These are phyloP conservation scores for Propithecus coquereli DNA, from an alignment of 2,113 vertebrate species.

Conservation along the genomic window DNA sequence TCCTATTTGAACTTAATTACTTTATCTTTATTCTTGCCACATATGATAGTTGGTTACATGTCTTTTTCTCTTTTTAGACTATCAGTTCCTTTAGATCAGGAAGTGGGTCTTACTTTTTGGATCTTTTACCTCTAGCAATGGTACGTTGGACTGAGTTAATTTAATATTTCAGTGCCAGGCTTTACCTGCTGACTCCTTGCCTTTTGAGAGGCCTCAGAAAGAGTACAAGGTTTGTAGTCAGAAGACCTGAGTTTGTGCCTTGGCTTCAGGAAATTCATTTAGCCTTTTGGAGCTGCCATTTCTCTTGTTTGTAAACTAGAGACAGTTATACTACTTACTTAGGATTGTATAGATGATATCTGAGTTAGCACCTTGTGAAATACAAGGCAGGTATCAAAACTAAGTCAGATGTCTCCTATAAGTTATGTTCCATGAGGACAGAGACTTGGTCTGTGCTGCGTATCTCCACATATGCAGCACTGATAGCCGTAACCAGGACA, in stretches of 20 bases:
- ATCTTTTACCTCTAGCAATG: background rate
- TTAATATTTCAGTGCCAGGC: background rate
- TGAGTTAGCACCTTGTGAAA: background rate
- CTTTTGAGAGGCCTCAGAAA: background rate
- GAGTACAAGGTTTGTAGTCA: background rate
- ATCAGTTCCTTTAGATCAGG: background rate
- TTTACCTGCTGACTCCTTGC: background rate
- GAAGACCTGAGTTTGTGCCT: background rate
- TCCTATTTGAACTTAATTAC: slow-evolving; percentile 40
- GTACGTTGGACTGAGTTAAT: background rate
- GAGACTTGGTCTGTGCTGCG: background rate
- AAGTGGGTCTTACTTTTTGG: background rate
- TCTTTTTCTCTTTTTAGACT: slow-evolving; percentile 1
- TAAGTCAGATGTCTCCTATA: background rate
- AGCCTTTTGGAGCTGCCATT: background rate
- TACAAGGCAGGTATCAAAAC: background rate
- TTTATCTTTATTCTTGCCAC: slow-evolving; percentile 20
- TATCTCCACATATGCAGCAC: background rate
- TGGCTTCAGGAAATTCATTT: background rate
- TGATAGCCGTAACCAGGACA: background rate
- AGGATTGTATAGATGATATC: background rate
- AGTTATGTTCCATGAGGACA: background rate
- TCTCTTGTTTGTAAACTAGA: background rate
- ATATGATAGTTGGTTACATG: background rate
- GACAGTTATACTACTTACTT: background rate